Evolutionary conservation across 2,888 invertebrate genomes (phyloP), one percentile per base, ranked within the genome.

Genomic region (Linyphia triangularis): DNA sequence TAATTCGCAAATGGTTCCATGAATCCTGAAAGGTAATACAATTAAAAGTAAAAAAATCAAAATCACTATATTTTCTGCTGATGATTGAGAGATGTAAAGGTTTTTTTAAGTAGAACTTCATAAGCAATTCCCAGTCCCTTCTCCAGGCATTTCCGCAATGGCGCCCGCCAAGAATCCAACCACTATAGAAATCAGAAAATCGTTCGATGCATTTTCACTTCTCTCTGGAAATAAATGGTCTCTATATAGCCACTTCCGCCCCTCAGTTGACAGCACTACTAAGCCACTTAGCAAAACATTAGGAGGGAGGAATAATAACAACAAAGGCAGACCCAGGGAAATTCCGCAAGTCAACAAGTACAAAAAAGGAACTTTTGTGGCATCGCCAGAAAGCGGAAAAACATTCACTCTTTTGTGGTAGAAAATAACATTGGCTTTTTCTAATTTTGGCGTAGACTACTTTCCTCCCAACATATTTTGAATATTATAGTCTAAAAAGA

Each of bases 241-340:
- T 40, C 37, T 19, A n/a, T 26, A 33, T 24, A 16, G 16, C 77
- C 26, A n/a, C 63, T 63, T 59, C 75, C 59, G 61, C 24, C 37
- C 33, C 57, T n/a, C 30, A 6, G 26, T 61, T 40, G 61, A 33
- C 61, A 37, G 63, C 65, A 9, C 78, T 43, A 51, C 73, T 65
- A 73, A 83, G 73, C 73, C 83, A 73, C 83, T 83, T 83, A 83
- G 59, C 83, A 63, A 61, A 61, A 73, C 83, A 83, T 83, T 83
- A 83, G 73, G 61, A 40, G 26, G 26, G 30, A 30, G 63, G 30
- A 40, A 40, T 57, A 83, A 51, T 43, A 19, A 61, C 10, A 59
- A 37, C n/a, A 43, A n/a, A 69, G 19, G 33, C 2, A 30, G 24
- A 81, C 59, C 57, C 57, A 13, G 43, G 59, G 65, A 43, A 63